These are phyloP conservation scores for Thamnophis sirtalis DNA, from an alignment of 2,113 vertebrate species.

Conservation along the genomic window DNA sequence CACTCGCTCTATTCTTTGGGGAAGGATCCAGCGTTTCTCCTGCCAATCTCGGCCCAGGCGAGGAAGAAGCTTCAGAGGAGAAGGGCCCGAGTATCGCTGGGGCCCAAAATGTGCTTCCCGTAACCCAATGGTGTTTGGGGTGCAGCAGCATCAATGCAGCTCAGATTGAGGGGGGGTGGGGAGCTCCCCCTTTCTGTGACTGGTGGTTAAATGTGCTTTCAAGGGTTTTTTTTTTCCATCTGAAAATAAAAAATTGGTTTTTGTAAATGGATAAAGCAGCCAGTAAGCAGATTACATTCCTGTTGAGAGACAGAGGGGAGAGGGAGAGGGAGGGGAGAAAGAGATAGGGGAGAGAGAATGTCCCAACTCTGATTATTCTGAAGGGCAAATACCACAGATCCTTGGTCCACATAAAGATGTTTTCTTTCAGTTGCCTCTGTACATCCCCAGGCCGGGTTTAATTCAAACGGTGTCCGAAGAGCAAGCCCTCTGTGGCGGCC, in stretches of 20 bases:
- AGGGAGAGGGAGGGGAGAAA: not conserved
- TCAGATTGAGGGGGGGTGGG: not conserved
- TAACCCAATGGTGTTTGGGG: not conserved
- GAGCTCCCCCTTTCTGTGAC: not conserved
- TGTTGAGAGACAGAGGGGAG: not conserved
- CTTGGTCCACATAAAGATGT: conserved; percentile 33
- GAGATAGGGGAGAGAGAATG: not conserved
- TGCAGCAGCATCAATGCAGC: not conserved
- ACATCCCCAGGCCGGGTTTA: conserved; percentile 29
- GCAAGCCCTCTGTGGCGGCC: conserved; percentile 39
- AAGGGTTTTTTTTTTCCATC: not conserved
- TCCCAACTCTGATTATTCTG: not conserved
- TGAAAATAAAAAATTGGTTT: not conserved
- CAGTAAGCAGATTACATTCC: not conserved
- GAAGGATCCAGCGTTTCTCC: not conserved
- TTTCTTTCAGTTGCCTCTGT: conserved; percentile 24
- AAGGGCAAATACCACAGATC: not conserved
- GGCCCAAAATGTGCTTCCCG: not conserved
- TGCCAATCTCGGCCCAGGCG: not conserved
- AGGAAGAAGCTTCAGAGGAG: not conserved
- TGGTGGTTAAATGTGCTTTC: too few relatives aligned
- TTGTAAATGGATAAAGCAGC: not conserved
- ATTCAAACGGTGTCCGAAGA: conserved; percentile 59
- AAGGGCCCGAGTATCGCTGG: not conserved
- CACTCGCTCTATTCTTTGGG: not conserved